A percentile compares a stretch with the other conserved stretches of the same genome.
Conservation (phyloP, 2,797 vertebrate genomes). For the Vireo griseus region DNA sequence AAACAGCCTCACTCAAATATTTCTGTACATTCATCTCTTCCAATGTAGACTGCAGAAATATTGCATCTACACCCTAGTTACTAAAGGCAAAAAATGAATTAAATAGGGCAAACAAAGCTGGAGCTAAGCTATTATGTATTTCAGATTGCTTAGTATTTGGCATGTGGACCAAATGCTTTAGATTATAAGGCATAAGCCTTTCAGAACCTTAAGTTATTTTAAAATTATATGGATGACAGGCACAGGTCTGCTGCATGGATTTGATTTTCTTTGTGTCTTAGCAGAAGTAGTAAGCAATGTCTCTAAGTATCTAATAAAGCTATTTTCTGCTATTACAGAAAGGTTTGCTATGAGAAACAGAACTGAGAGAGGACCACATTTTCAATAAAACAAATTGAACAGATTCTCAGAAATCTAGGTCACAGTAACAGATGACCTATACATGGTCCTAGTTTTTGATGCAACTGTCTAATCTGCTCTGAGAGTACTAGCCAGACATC, state of each 20-base stretch:
- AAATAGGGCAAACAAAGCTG: slow-evolving; percentile 58
- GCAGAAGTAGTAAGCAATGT: slow-evolving; percentile 34
- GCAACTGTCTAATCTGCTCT: slow-evolving; percentile 84
- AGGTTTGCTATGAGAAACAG: slow-evolving; percentile 45
- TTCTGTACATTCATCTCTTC: not conserved
- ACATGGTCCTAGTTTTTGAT: slow-evolving; percentile 76
- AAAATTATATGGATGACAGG: slow-evolving; percentile 53
- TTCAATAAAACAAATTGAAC: slow-evolving; percentile 79
- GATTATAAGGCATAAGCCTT: slow-evolving; percentile 57
- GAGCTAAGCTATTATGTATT: slow-evolving; percentile 48
- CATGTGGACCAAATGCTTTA: slow-evolving; percentile 59
- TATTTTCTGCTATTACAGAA: slow-evolving; percentile 32
- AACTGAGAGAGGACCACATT: slow-evolving; percentile 66
- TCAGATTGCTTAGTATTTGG: slow-evolving; percentile 46
- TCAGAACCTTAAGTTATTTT: slow-evolving; percentile 61
- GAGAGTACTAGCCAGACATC: slow-evolving; percentile 77
- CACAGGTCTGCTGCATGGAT: slow-evolving; percentile 35
- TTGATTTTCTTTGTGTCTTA: slow-evolving; percentile 48
- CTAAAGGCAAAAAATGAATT: slow-evolving; percentile 9
- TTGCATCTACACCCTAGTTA: not conserved
- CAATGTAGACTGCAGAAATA: not conserved
- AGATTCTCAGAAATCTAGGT: slow-evolving; percentile 85
- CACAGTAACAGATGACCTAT: slow-evolving; percentile 80
- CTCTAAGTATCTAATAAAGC: slow-evolving; percentile 51
- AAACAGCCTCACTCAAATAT: not conserved